Evolutionary conservation across 2,113 vertebrate genomes (phyloP), one percentile per base, ranked within the genome.

Genomic region (Collichthys lucidus): DNA sequence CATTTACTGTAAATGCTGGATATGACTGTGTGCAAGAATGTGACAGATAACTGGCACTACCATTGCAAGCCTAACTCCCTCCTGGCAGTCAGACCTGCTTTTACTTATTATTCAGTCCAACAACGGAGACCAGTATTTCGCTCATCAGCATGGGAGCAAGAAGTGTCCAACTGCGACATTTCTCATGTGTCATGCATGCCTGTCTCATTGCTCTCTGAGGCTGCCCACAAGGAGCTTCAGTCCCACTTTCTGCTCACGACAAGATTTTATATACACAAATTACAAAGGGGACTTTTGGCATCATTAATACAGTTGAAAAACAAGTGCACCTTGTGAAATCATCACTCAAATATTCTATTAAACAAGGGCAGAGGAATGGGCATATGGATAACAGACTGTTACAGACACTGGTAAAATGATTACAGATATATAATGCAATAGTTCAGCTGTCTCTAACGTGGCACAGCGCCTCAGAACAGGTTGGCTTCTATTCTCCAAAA

Each of bases 401-500:
- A 40, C 68, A 88, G 77, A 85, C 35, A 75, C 53, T 77, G 67
- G 79, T 20, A 72, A 63, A 63, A 75, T 77, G 15, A 88, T 84
- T 47, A 86, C 65, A 86, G 66, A 77, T 80, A 59, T 53, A 79
- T 77, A 77, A 83, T 78, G 63, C 70, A 74, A 24, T 68, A 40
- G 68, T 82, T 77, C 46, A 68, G 56, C 65, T 85, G 74, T 72
- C 52, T 83, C 80, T 20, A 60, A 65, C 74, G 82, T 85, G 89
- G 88, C 86, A 77, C 74, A 10, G 71, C 61, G 86, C 88, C 89
- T 56, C 64, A 81, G 71, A 88, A 79, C 78, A 91, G 87, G 88
- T 85, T 89, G 83, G 73, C 83, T 80, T 83, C 66, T 57, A 69
- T 88, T 89, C 60, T 85, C 35, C 68, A 84, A 86, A 91, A 90